Base-by-base conservation (phyloP, 2,113 vertebrate genomes). In the Protobothrops flavoviridis region DNA sequence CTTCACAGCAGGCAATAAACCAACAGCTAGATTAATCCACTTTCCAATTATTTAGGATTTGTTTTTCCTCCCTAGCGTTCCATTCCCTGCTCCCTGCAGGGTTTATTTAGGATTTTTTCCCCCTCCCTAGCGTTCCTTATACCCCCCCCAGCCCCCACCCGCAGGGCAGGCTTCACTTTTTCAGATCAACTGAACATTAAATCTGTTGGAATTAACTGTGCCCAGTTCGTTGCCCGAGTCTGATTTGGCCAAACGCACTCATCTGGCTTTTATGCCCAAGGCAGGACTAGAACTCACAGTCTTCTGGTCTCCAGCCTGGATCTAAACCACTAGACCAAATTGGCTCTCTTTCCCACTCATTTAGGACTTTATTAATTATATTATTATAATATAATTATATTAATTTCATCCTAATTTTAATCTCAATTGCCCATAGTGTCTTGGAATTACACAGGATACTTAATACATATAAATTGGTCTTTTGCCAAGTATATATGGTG, bases 1-100 rank as follows among this genome's bases (percentile, higher is more conserved):
- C 17, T 81, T 39, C 69, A 81, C 69, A 81, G 69, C 69, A 81
- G 69, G 69, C 69, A 81, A 81, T 81, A 81, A 81, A 81, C 69
- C 33, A 81, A 81, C 69, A 81, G 69, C 33, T 81, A 39, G 17
- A 81, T 39, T 39, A 81, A 81, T 81, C 33, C 69, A 17, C 69
- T 81, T 39, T 81, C 69, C 69, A 81, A 81, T 81, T 81, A 81
- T 39, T 39, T n/a, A 69, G 61, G 4, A 13, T 15, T 24, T 10
- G 2, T 7, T 3, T 3, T 6, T 9, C 11, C 61, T 15, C 61
- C 29, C 12, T n/a, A n/a, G 12, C 15, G 12, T 69, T n/a, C 29
- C 61, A 69, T 50, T 50, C 48, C 48, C 48, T 1, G 8, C 48
- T 50, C 48, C 48, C 48, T 50, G 48, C 48, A 50, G 48, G 48